Base-by-base conservation (phyloP, 2,888 invertebrate genomes). In the Drosophila mimetica region DNA sequence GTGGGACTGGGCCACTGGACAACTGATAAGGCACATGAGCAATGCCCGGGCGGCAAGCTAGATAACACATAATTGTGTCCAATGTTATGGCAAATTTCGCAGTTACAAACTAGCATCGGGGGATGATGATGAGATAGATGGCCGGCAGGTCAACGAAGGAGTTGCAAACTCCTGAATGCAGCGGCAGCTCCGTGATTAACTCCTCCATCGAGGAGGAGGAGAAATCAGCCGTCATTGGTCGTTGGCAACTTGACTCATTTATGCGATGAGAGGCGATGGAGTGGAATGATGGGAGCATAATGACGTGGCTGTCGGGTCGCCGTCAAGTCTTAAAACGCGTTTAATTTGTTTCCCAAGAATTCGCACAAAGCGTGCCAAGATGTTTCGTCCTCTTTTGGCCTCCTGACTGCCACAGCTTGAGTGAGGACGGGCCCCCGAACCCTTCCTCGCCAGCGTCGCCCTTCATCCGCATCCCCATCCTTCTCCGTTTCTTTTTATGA, bases 401-500 rank as follows among this genome's bases (percentile, higher is more conserved):
- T n/a, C 42, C 14, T 9, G 22, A 22, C 42, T 42, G 22, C 8
- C 42, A 42, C 28, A 44, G 9, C 28, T 25, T 44, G 44, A 44
- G 25, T 25, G 14, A 25, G 44, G 44, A 42, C n/a, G 13, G 41
- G 20, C 13, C 18, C n/a, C 41, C 14, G 6, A 41, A 22, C 14
- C n/a, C 42, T 42, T n/a, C 14, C 41, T 13, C 39, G 41, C 22
- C 20, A 18, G 16, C 14, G 16, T n/a, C n/a, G 36, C 5, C 36
- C 32, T 20, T 16, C n/a, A 34, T 44, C 20, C 39, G 53, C 42
- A 37, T 25, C 16, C n/a, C n/a, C n/a, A 11, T 39, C 34, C 18
- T 28, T 11, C 37, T 25, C 52, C 69, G 66, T 79, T 79, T 71
- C 55, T 50, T 84, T 84, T 86, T 82, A 82, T 82, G 60, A 81